phyloP scores from a whole-genome alignment of 2,888 invertebrate genomes.

The Campopleginae sp. region DNA sequence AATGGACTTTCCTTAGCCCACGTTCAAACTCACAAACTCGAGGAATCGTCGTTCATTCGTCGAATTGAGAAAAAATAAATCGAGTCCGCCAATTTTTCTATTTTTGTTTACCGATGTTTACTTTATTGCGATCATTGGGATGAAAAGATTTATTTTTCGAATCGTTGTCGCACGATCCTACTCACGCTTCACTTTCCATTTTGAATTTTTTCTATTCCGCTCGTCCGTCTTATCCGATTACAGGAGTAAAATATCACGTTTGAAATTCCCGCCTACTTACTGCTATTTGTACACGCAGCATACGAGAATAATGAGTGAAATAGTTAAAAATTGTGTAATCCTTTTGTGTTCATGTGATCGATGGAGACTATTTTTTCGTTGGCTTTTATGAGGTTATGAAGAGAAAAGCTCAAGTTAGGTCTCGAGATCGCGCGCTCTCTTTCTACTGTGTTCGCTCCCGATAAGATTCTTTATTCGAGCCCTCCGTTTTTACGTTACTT shows the following conservation, averaged over 20 bases:
- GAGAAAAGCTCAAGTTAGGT: constrained; percentile 46
- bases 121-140: constrained; percentile 7
- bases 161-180: constrained; percentile 1
- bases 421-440: constrained; percentile 40
- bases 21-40: neutral
- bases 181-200: neutral
- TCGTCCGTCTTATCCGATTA: neutral
- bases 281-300: neutral
- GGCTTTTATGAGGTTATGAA: constrained; percentile 46
- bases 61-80: neutral
- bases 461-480: constrained; percentile 30
- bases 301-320: neutral
- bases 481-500: neutral
- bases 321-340: neutral
- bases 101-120: neutral
- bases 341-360: neutral
- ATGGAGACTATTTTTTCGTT: constrained; percentile 27
- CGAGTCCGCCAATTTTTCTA: neutral
- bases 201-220: neutral
- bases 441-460: constrained; percentile 1
- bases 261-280: constrained; percentile 17
- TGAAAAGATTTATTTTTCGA: neutral
- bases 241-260: neutral
- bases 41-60: neutral
- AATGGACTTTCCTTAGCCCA: neutral